These are phyloP conservation scores for Latheticus oryzae DNA, from an alignment of 2,888 invertebrate species.

Conservation along the genomic window DNA sequence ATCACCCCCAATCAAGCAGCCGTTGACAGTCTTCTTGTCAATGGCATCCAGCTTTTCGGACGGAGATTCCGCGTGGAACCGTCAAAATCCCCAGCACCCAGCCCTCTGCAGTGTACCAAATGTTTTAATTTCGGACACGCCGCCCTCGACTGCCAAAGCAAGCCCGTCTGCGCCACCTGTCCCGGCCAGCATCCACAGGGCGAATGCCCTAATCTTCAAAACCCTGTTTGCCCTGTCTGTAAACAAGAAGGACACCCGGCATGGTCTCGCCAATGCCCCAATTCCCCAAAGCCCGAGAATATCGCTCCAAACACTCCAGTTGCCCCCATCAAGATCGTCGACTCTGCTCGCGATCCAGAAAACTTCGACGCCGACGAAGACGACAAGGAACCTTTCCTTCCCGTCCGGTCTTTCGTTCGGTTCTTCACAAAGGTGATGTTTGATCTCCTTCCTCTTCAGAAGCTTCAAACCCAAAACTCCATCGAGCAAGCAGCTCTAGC, in stretches of 20 bases:
- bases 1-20: constrained; percentile 5
- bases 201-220: too few relatives aligned
- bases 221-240: not conserved
- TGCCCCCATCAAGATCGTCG: too few relatives aligned
- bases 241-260: not conserved
- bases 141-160: not conserved
- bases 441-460: not conserved
- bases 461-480: too few relatives aligned
- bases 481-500: too few relatives aligned
- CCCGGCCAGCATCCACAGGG: not conserved
- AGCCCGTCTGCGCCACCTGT: not conserved
- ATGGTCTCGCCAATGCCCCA: not conserved
- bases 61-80: not conserved
- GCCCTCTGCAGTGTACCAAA: not conserved
- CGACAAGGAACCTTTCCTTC: not conserved
- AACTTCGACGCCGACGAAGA: not conserved
- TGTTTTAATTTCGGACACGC: not conserved
- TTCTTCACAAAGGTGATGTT: not conserved
- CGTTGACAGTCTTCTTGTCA: not conserved
- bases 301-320: not conserved
- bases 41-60: not conserved
- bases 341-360: too few relatives aligned
- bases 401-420: not conserved
- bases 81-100: not conserved
- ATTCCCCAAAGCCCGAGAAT: not conserved